A percentile compares a stretch with the other conserved stretches of the same genome.
Evolutionary conservation across 2,888 invertebrate species (phyloP).

Genomic region (Bugulina stolonifera): DNA sequence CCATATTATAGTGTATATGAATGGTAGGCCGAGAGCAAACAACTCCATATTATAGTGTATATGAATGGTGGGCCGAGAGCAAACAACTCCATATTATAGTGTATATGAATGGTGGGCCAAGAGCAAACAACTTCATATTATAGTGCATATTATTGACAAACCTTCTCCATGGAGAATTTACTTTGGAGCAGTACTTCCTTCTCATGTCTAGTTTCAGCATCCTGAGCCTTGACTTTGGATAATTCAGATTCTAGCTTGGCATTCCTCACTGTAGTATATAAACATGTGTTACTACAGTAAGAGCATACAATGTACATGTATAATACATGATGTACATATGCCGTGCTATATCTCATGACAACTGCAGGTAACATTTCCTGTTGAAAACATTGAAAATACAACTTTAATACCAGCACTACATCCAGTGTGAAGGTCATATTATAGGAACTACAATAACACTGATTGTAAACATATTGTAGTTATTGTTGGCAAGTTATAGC

Average conservation of each 20-base stretch:
- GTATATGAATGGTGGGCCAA: conserved; percentile 41
- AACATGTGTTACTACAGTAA: not conserved
- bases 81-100: conserved; percentile 17
- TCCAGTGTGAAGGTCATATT: too few relatives aligned
- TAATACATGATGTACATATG: too few relatives aligned
- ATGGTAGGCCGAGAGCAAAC: too few relatives aligned
- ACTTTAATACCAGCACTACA: too few relatives aligned
- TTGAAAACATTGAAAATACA: too few relatives aligned
- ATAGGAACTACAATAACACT: too few relatives aligned
- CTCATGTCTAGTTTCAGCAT: conserved; percentile 16
- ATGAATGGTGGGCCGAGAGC: conserved; percentile 36
- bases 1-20: conserved; percentile 58
- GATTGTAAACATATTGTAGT: too few relatives aligned
- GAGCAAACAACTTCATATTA: not conserved
- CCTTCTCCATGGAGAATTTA: conserved; percentile 4
- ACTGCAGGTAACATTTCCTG: too few relatives aligned
- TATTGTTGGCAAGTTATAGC: too few relatives aligned
- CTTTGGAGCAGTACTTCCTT: conserved; percentile 1
- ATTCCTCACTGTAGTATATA: not conserved
- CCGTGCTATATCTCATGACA: too few relatives aligned
- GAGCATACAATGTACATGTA: not conserved
- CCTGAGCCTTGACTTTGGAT: not conserved
- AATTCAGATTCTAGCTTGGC: not conserved
- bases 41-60: too few relatives aligned
- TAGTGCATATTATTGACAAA: not conserved